Evolutionary conservation across 2,888 invertebrate genomes (phyloP), one percentile per base, ranked within the genome.

Genomic region (Dascillus cervinus): DNA sequence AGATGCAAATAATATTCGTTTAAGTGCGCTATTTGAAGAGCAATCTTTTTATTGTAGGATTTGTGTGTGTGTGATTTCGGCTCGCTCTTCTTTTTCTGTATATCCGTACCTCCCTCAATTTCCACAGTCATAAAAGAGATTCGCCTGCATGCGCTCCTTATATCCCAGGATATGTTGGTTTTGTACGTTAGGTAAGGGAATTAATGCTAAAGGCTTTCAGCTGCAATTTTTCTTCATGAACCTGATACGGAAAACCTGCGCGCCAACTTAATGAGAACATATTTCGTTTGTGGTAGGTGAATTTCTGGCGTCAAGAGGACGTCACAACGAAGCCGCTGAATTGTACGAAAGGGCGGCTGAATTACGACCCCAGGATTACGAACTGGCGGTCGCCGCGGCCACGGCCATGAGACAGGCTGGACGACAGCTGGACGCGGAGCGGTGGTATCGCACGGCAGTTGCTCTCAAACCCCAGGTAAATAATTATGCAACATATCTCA

Each of bases 351-450:
- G 75, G 34, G 89, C 91, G 0, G 85, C 89, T 0, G 77, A 82
- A 47, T 65, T 90, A 34, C 74, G 81, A 25, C 83, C 88, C 0
- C 69, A 73, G 17, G 88, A 92, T 59, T 86, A 89, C 61, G 82
- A 83, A 40, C 70, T 91, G 24, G 79, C 87, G 12, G 86, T 91
- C 40, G 83, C 87, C 15, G 88, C 91, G 9, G 95, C 94, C 17
- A 86, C 90, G 13, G 85, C 89, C 1, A 71, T 92, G 47, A 71
- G 92, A 26, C 82, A 90, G 56, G 82, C 87, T 11, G 80, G 82
- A 32, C 75, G 84, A 31, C 83, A 86, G 50, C 71, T 73, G 20
- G 83, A 87, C 43, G 91, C 94, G 0, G 94, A 94, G 60, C 67
- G 74, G 34, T 88, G 88, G 80, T 95, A 95, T 66, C 75, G 84